These are phyloP conservation scores for Periplaneta americana DNA, from an alignment of 1,140 invertebrate species.

Conservation along the genomic window DNA sequence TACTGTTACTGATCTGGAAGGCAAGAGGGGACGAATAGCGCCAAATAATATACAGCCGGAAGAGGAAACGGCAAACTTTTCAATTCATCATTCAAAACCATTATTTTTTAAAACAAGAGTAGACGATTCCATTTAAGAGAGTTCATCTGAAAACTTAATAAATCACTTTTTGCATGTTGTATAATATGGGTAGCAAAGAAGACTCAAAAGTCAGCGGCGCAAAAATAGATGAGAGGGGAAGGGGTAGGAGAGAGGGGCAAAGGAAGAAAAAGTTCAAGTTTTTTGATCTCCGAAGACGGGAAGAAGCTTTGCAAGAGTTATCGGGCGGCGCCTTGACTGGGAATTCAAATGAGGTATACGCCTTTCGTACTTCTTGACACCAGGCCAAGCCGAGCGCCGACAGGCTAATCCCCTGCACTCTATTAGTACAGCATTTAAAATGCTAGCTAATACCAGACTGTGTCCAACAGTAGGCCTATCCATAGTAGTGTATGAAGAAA, in stretches of 20 bases:
- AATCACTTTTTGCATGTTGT: not conserved
- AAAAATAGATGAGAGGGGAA: not conserved
- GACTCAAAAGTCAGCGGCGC: not conserved
- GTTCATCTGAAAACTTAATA: constrained; percentile 7
- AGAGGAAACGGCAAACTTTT: not conserved
- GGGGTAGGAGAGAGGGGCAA: not conserved
- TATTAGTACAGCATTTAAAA: no score
- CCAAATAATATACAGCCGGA: not conserved
- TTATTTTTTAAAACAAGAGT: constrained; percentile 6
- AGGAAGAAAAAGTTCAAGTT: not conserved
- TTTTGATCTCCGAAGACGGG: not conserved
- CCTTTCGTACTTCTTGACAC: not conserved
- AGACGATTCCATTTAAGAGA: not conserved
- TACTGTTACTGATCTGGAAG: not conserved
- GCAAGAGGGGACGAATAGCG: not conserved
- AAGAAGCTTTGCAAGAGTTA: not conserved
- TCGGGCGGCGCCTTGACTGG: not conserved
- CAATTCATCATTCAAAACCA: constrained; percentile 2
- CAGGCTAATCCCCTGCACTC: no score
- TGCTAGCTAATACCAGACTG: no score
- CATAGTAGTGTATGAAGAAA: no score
- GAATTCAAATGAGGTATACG: not conserved
- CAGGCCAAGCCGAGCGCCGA: no score
- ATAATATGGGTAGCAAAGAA: not conserved
- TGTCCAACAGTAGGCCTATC: no score